These are phyloP conservation scores for Dermatemys mawii DNA, from an alignment of 2,113 vertebrate genomes.

Conservation along the genomic window DNA sequence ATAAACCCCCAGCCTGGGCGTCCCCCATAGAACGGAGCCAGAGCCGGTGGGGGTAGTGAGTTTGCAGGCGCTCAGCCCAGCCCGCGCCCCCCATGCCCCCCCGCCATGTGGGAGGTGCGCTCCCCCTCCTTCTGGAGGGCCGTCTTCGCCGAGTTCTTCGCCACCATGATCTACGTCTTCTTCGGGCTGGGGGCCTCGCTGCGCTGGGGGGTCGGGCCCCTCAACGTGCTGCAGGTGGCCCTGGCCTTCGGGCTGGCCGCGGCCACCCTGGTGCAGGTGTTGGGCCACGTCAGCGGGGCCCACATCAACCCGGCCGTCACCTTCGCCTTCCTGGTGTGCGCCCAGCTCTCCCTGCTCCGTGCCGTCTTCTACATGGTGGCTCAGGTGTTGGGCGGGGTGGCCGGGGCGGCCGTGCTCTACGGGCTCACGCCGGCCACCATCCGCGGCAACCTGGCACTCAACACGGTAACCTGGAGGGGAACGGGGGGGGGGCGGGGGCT, in stretches of 20 bases:
- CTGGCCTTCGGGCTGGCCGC: slow-evolving; percentile 91
- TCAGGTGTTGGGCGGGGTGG: slow-evolving; percentile 90
- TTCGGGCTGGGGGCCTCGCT: slow-evolving; percentile 91
- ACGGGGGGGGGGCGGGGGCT: neutral
- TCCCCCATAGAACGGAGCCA: slow-evolving; percentile 48
- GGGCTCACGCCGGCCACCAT: slow-evolving; percentile 88
- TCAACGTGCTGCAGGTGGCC: slow-evolving; percentile 87
- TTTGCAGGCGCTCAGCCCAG: neutral
- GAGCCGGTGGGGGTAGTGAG: slow-evolving; percentile 27
- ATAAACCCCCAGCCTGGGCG: slow-evolving; percentile 67
- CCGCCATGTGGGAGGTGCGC: slow-evolving; percentile 93
- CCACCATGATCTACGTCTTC: slow-evolving; percentile 93
- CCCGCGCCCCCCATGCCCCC: slow-evolving; percentile 5
- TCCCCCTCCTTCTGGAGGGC: slow-evolving; percentile 96
- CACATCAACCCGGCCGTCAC: slow-evolving; percentile 95
- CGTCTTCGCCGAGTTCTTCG: slow-evolving; percentile 92
- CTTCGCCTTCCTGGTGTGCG: slow-evolving; percentile 90
- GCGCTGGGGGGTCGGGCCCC: slow-evolving; percentile 87
- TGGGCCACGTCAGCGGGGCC: slow-evolving; percentile 93
- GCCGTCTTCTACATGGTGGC: slow-evolving; percentile 90
- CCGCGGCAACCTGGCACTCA: slow-evolving; percentile 91
- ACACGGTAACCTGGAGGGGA: slow-evolving; percentile 80
- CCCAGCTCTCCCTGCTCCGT: slow-evolving; percentile 91
- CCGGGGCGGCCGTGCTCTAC: slow-evolving; percentile 90
- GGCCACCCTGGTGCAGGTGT: slow-evolving; percentile 90